Base-by-base conservation (phyloP, 2,888 invertebrate species). In the Lepidonotus clava region DNA sequence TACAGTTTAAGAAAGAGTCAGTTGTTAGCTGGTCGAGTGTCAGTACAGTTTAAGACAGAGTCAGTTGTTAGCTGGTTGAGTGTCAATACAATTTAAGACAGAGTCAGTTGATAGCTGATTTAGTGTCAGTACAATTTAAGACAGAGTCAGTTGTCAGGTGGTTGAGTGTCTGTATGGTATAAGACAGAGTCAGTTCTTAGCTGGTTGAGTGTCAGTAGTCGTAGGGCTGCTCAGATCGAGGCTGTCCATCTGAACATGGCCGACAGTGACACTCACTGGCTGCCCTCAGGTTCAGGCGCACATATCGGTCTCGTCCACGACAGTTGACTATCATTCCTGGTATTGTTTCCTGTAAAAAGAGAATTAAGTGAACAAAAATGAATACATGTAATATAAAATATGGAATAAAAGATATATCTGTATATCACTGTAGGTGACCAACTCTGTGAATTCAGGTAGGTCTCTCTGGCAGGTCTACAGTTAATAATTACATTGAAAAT, bases 231-330 rank as follows among this genome's bases (percentile, higher is more conserved):
- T 53, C 83, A 4, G 34, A 14, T 8, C 34, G 21, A 8, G 83
- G 83, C 18, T 56, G 28, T 8, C 56, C 83, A 56, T 83, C 56
- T 34, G 83, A 83, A 56, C 83, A 83, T 34, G 83, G 83, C 28
- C 83, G 83, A 83, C 83, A 83, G 56, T 83, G 83, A 56, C 83
- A 83, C 38, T 83, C 56, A 1, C 53, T n/a, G 34, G 56, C 83
- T 46, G 80, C 80, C 80, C n/a, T 24, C 83, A 83, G 32, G 56
- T 51, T 83, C 6, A 83, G 46, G 8, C 53, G 6, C 14, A 83
- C 28, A 56, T 83, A 36, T 6, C 61, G 40, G 24, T 38, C 71
- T 11, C 38, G n/a, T 1, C 71, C 71, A 1, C 14, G 71, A 71
- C 71, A 71, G 71, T 71, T 38, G 4, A 71, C 71, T 1, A 71